Evolutionary conservation across 2,797 vertebrate genomes (phyloP).

Genomic region (Betta splendens): DNA sequence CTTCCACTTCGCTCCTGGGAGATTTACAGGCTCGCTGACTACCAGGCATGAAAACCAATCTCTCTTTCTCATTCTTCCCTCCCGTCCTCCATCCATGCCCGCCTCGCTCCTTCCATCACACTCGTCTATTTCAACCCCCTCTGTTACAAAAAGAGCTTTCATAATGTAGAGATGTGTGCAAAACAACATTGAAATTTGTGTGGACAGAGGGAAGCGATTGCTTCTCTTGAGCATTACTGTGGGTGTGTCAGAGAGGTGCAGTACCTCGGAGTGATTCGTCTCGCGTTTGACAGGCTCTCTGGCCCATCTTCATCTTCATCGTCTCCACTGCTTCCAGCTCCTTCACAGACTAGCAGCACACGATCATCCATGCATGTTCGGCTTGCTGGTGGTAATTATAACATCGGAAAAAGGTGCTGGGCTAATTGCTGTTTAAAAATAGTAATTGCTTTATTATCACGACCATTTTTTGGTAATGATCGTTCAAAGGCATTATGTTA

Average conservation of each 20-base stretch:
- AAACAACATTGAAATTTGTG: constrained; percentile 72
- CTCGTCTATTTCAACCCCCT: constrained; percentile 75
- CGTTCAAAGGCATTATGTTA: constrained; percentile 82
- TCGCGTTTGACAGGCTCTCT: constrained; percentile 69
- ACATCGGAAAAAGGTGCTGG: constrained; percentile 70
- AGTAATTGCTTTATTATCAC: constrained; percentile 82
- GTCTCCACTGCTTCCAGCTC: constrained; percentile 54
- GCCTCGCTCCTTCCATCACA: constrained; percentile 73
- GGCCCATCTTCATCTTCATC: constrained; percentile 61
- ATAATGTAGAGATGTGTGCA: constrained; percentile 74
- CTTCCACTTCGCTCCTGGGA: constrained; percentile 90
- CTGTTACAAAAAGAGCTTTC: constrained; percentile 58
- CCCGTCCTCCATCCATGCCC: constrained; percentile 69
- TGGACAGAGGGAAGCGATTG: constrained; percentile 57
- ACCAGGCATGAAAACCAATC: constrained; percentile 90
- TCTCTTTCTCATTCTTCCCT: constrained; percentile 83
- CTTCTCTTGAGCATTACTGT: constrained; percentile 69
- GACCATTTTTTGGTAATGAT: constrained; percentile 81
- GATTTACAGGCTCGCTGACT: constrained; percentile 90
- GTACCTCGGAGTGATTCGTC: constrained; percentile 53
- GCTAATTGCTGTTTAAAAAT: constrained; percentile 82
- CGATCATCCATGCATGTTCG: constrained; percentile 59
- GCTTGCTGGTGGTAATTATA: constrained; percentile 73
- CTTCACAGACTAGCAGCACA: constrained; percentile 49
- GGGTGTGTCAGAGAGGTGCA: constrained; percentile 62